Evolutionary conservation across 2,888 invertebrate species (phyloP).

Genomic region (Serrognathus titanus): DNA sequence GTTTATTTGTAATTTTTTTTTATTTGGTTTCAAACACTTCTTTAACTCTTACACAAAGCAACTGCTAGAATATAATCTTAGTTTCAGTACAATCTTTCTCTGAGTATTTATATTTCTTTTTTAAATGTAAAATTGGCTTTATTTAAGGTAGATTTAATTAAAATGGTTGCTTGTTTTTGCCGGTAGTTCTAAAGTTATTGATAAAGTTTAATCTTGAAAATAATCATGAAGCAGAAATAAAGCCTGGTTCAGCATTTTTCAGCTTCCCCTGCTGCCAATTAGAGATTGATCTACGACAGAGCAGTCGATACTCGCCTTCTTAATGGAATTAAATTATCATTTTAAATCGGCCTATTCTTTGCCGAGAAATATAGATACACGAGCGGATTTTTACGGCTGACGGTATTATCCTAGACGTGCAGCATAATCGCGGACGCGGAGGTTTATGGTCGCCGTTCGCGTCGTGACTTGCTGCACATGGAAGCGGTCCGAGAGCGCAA

Average conservation of each 20-base stretch:
- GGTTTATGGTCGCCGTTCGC: conserved; percentile 7
- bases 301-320: background rate
- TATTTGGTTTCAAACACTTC: too few relatives aligned
- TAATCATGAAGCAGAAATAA: too few relatives aligned
- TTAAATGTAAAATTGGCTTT: too few relatives aligned
- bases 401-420: conserved; percentile 10
- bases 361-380: conserved; percentile 17
- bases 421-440: conserved; percentile 9
- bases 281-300: conserved; percentile 13
- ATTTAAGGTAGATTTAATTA: too few relatives aligned
- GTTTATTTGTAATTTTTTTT: too few relatives aligned
- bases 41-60: too few relatives aligned
- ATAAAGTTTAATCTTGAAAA: too few relatives aligned
- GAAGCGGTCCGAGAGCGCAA: background rate
- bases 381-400: conserved; percentile 6
- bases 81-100: background rate
- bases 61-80: background rate
- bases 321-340: conserved; percentile 32
- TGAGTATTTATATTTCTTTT: too few relatives aligned
- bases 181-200: too few relatives aligned
- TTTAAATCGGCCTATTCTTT: conserved; percentile 24
- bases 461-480: conserved; percentile 13
- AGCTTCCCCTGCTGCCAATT: conserved; percentile 9
- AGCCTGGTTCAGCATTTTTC: background rate
- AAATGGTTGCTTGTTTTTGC: too few relatives aligned